Percentiles rank a stretch among this genome's conserved stretches.
Conservation (phyloP, 2,888 invertebrate genomes). For the Eupeodes luniger region DNA sequence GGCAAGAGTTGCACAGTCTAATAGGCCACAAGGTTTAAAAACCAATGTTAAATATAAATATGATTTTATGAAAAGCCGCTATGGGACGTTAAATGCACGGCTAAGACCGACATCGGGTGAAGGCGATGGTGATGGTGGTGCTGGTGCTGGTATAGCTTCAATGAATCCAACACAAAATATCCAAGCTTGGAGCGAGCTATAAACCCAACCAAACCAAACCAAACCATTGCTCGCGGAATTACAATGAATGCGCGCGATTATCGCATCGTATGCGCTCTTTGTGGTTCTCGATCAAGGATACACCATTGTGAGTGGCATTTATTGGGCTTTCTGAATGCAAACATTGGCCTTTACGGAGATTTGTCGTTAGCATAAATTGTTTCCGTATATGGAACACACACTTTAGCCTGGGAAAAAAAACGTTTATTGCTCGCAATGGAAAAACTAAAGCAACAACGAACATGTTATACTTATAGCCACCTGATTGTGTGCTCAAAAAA, state of each 20-base stretch:
- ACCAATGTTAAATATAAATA: conserved; percentile 68
- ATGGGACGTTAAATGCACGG: not conserved
- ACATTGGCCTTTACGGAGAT: conserved; percentile 57
- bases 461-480: too few relatives aligned
- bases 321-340: conserved; percentile 54
- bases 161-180: not conserved
- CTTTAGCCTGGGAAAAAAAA: conserved; percentile 45
- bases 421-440: not conserved
- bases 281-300: conserved; percentile 63
- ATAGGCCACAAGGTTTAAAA: conserved; percentile 58
- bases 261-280: conserved; percentile 32
- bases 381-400: conserved; percentile 57
- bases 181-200: not conserved
- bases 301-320: conserved; percentile 55
- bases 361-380: conserved; percentile 67
- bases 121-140: not conserved
- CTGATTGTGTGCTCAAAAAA: not conserved
- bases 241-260: conserved; percentile 63
- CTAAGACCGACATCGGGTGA: not conserved
- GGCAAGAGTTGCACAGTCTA: conserved; percentile 40
- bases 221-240: conserved; percentile 51
- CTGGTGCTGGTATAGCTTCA: not conserved
- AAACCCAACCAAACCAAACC: too few relatives aligned
- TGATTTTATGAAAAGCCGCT: conserved; percentile 55
- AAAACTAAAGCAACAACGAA: not conserved